phyloP scores from a whole-genome alignment of 2,888 invertebrate genomes.

The Amphipoea lucens region DNA sequence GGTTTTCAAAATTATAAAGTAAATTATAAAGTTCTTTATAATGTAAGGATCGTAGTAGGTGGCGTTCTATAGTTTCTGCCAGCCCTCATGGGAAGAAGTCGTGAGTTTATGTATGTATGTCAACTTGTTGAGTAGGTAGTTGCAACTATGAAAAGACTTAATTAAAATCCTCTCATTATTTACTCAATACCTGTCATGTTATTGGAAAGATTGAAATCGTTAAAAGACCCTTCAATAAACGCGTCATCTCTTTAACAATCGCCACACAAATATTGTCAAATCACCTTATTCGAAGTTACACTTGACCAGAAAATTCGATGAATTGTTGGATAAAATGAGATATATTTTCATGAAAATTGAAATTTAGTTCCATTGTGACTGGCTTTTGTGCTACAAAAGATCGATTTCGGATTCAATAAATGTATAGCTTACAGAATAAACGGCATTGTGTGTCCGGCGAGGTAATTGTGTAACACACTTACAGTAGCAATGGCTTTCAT shows the following conservation, averaged over 20 bases:
- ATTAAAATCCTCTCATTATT: neutral
- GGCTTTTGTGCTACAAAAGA: neutral
- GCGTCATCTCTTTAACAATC: neutral
- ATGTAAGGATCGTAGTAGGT: neutral
- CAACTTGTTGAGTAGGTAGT: neutral
- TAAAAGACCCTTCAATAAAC: neutral
- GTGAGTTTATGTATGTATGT: too few relatives aligned
- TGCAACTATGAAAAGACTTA: too few relatives aligned
- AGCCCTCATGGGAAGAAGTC: neutral
- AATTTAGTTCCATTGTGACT: neutral
- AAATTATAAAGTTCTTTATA: too few relatives aligned
- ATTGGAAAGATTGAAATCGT: neutral
- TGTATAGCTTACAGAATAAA: neutral
- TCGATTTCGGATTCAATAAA: neutral
- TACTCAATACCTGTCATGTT: neutral
- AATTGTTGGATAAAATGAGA: slow-evolving; percentile 5
- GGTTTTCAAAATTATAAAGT: too few relatives aligned
- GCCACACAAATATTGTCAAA: neutral
- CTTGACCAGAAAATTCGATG: slow-evolving; percentile 8
- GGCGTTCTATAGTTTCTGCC: neutral
- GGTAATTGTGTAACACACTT: fast-evolving
- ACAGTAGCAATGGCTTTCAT: neutral
- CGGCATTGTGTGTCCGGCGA: neutral
- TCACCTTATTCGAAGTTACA: neutral
- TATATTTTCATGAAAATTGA: neutral